Conservation (phyloP, 2,797 vertebrate species). For the Threskiornis aethiopicus region DNA sequence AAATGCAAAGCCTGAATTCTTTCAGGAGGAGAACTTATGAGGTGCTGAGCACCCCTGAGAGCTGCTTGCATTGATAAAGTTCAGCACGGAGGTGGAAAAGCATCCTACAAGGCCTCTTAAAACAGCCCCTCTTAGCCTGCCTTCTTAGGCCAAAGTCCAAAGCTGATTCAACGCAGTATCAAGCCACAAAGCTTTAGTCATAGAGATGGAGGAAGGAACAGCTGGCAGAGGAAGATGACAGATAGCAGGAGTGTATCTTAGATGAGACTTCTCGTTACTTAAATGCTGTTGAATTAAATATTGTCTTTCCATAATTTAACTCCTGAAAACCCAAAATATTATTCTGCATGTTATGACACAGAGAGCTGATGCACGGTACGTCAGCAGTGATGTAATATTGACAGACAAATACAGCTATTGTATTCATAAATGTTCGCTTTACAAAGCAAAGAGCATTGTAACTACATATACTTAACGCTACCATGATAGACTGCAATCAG, state of each 20-base stretch:
- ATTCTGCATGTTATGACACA: neutral
- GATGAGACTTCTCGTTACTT: neutral
- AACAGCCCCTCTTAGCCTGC: neutral
- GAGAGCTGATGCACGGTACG: neutral
- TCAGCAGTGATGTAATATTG: constrained; percentile 49
- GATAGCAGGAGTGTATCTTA: neutral
- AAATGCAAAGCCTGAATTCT: constrained; percentile 5
- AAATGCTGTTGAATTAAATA: neutral
- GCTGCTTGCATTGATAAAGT: neutral
- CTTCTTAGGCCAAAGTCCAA: neutral
- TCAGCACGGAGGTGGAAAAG: neutral
- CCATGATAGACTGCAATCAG: constrained; percentile 37
- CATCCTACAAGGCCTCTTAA: neutral
- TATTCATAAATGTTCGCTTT: constrained; percentile 5
- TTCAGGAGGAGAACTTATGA: neutral
- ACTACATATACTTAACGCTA: neutral
- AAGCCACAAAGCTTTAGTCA: neutral
- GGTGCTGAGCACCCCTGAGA: neutral
- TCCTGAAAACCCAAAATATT: neutral
- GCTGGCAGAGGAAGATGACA: neutral
- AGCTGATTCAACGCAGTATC: neutral
- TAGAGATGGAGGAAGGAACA: constrained; percentile 2
- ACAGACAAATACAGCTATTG: constrained; percentile 48
- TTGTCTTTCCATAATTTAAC: neutral
- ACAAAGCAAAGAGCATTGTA: constrained; percentile 24